Evolutionary conservation across 1,140 invertebrate species (phyloP).

Genomic region (Drosophila rhopaloa): DNA sequence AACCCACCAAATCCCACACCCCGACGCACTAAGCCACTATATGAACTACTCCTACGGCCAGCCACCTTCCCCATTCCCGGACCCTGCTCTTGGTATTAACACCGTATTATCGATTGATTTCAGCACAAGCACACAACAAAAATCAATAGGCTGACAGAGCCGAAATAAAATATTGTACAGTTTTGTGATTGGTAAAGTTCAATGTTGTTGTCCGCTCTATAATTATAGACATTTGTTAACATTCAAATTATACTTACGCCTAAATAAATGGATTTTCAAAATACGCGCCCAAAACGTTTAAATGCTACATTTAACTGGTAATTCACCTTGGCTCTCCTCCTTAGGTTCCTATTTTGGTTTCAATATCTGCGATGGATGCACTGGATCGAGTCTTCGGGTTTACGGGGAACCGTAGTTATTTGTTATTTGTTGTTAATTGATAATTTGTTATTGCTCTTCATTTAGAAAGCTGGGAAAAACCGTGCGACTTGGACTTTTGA

Average conservation of each 20-base stretch:
- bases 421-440: constrained; percentile 8
- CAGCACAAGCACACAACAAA: constrained; percentile 63
- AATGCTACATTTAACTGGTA: constrained; percentile 8
- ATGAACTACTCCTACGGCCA: constrained; percentile 51
- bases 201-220: constrained; percentile 6
- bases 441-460: constrained; percentile 32
- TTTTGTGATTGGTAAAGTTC: constrained; percentile 24
- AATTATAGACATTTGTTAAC: constrained; percentile 18
- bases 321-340: constrained; percentile 24
- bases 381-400: constrained; percentile 4
- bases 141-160: constrained; percentile 71
- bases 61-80: constrained; percentile 23
- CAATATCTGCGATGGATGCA: not conserved
- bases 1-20: not conserved
- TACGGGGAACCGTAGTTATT: not conserved
- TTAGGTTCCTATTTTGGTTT: not conserved
- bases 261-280: constrained; percentile 35
- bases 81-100: constrained; percentile 73
- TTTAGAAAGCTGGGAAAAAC: constrained; percentile 34
- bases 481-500: constrained; percentile 59
- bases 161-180: constrained; percentile 67
- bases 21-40: constrained; percentile 40
- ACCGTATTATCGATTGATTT: constrained; percentile 84
- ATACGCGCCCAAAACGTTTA: constrained; percentile 33
- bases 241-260: constrained; percentile 14